A percentile compares a stretch with the other conserved stretches of the same genome.
phyloP scores from a whole-genome alignment of 2,888 invertebrate species.

The Sepioteuthis lessoniana region DNA sequence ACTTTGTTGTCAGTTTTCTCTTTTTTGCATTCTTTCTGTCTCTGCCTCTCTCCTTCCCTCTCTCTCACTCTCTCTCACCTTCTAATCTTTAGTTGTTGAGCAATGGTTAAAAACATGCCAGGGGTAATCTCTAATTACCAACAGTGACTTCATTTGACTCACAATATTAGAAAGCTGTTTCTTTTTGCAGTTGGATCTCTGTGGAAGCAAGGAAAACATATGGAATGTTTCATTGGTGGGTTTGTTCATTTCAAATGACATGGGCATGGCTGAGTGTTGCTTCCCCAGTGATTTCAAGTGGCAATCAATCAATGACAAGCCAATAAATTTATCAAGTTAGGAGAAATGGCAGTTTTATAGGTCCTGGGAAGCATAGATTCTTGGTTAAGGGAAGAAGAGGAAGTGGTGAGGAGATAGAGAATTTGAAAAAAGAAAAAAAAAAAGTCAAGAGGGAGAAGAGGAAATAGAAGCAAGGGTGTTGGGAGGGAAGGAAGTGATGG shows the following conservation, averaged over 20 bases:
- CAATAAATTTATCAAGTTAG: slow-evolving; percentile 23
- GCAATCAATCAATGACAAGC: not conserved
- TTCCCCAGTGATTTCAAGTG: not conserved
- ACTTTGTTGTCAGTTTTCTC: not conserved
- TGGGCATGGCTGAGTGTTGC: not conserved
- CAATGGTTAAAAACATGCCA: not conserved
- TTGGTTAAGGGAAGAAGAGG: not conserved
- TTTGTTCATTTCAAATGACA: slow-evolving; percentile 23
- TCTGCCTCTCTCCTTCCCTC: too few species aligned
- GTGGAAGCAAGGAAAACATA: not conserved
- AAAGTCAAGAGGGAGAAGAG: not conserved
- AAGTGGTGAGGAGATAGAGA: not conserved
- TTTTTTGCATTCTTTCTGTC: too few species aligned
- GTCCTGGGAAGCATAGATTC: not conserved
- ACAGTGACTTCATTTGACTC: not conserved
- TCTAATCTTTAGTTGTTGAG: not conserved
- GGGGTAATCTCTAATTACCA: not conserved
- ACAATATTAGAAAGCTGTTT: not conserved
- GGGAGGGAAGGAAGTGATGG: not conserved
- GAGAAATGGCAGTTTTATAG: not conserved
- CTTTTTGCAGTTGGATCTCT: not conserved
- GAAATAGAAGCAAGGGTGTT: not conserved
- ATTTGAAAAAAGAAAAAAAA: not conserved
- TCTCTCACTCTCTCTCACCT: too few species aligned
- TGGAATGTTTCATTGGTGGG: not conserved